Evolutionary conservation across 2,797 vertebrate species (phyloP).

Genomic region (Phoebastria nigripes): DNA sequence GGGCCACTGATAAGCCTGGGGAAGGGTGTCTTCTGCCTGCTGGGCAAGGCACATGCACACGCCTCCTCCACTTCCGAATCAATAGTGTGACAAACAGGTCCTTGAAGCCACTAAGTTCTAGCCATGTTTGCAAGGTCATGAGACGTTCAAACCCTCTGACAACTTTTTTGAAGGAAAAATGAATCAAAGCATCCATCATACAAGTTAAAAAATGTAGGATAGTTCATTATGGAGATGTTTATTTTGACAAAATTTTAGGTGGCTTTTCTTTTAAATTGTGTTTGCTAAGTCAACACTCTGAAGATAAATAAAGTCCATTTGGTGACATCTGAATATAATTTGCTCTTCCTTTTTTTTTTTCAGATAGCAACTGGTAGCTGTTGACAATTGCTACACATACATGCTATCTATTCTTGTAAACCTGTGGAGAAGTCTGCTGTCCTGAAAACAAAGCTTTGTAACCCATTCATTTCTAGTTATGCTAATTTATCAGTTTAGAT

Average conservation of each 20-base stretch:
- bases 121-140: neutral
- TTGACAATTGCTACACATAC: neutral
- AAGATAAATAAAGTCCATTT: neutral
- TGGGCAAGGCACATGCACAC: neutral
- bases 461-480: neutral
- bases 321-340: neutral
- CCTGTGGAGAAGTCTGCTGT: neutral
- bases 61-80: neutral
- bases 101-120: neutral
- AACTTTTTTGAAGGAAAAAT: neutral
- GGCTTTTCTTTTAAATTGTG: neutral
- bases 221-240: neutral
- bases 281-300: neutral
- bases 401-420: neutral
- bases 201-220: neutral
- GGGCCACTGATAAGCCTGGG: neutral
- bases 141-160: neutral
- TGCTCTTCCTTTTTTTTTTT: neutral
- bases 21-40: neutral
- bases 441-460: neutral
- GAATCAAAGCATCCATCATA: neutral
- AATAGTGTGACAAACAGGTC: neutral
- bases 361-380: neutral
- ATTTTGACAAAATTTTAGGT: neutral
- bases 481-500: neutral